Percentiles rank a stretch among this genome's conserved stretches.
Evolutionary conservation across 53 echinoderm and acorn worm genomes (phyloP).

Genomic region (Echinometra lucunter): DNA sequence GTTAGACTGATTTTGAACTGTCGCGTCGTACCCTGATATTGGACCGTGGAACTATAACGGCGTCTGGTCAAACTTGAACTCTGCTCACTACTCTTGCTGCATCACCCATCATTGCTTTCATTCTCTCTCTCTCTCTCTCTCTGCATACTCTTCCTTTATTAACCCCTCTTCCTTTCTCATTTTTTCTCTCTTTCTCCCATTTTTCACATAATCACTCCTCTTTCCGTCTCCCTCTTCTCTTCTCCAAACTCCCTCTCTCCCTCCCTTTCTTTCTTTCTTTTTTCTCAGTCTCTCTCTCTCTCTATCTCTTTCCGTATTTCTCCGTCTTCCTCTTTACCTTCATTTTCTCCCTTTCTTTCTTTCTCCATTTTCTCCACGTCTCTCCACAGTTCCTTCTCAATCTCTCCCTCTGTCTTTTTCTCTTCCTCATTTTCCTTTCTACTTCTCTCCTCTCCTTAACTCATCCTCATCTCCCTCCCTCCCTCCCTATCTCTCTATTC

Average conservation of each 20-base stretch:
- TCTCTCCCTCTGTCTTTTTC: background rate
- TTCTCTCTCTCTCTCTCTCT: background rate
- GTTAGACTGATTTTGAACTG: constrained; percentile 19
- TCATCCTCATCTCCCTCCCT: background rate
- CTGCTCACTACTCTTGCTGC: background rate
- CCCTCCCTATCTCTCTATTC: background rate
- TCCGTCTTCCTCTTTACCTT: background rate
- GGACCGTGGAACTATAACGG: too few relatives aligned
- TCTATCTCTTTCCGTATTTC: background rate
- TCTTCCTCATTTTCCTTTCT: background rate
- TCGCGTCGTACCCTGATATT: background rate
- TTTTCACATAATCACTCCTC: background rate
- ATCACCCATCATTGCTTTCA: background rate
- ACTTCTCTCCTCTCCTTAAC: background rate
- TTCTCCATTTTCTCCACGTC: background rate
- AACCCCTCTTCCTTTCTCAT: background rate
- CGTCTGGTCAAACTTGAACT: constrained; percentile 28
- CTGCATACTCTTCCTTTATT: background rate
- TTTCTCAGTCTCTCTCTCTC: background rate
- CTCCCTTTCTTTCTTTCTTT: background rate
- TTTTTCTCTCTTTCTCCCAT: background rate
- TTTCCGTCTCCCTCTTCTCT: background rate
- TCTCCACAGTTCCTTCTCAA: too few relatives aligned
- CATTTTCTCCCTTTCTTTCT: background rate
- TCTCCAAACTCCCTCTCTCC: background rate